These are phyloP conservation scores for Chauna torquata DNA, from an alignment of 2,113 vertebrate genomes.

Conservation along the genomic window DNA sequence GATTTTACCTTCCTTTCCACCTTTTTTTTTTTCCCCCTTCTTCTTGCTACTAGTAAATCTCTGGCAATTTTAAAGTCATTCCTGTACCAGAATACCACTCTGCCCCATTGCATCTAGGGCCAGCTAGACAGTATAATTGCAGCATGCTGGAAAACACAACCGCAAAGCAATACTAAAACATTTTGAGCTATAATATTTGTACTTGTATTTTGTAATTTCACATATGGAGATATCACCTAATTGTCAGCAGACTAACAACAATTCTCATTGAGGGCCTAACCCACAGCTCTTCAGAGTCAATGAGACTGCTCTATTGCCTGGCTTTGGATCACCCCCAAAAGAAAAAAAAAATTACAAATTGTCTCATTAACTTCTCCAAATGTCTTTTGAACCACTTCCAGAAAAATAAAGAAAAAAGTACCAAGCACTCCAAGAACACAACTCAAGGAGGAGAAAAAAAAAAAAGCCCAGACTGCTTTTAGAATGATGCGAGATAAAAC, in stretches of 20 bases:
- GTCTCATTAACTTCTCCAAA: constrained; percentile 54
- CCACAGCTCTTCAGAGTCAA: not conserved
- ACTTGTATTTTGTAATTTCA: constrained; percentile 12
- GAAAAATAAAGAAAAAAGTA: constrained; percentile 34
- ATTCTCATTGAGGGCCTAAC: not conserved
- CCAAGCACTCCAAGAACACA: constrained; percentile 12
- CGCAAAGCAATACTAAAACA: not conserved
- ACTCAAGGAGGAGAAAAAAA: not conserved
- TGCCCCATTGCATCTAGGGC: not conserved
- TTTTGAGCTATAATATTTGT: not conserved
- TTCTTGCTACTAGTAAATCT: not conserved
- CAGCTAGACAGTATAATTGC: not conserved
- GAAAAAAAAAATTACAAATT: constrained; percentile 17
- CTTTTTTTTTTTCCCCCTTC: not conserved
- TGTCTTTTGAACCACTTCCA: constrained; percentile 46
- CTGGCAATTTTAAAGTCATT: not conserved
- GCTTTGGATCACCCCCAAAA: constrained; percentile 26
- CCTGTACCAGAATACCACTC: not conserved
- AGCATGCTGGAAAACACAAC: not conserved
- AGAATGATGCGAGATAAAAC: not conserved
- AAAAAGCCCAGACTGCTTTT: not conserved
- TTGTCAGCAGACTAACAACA: not conserved
- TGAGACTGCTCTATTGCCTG: not conserved
- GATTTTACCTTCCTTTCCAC: not conserved
- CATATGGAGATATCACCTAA: constrained; percentile 18